These are phyloP conservation scores for Astropecten irregularis DNA, from an alignment of 53 echinoderm and acorn worm genomes.

Conservation along the genomic window DNA sequence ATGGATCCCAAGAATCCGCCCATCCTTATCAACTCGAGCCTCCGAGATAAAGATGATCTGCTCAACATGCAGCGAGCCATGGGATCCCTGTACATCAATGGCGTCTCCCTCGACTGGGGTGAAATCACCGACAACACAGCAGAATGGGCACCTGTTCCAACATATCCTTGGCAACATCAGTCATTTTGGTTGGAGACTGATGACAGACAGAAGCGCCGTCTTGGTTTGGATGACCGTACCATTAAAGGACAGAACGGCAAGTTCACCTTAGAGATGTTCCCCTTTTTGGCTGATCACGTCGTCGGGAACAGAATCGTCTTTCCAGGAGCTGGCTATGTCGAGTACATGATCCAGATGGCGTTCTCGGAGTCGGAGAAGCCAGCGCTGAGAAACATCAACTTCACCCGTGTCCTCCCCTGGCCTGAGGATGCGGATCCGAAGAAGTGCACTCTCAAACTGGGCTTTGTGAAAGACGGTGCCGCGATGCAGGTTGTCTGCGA, in stretches of 20 bases:
- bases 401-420: conserved; percentile 59
- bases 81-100: conserved; percentile 68
- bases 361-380: conserved; percentile 60
- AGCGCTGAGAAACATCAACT: conserved; percentile 61
- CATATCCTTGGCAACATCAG: conserved; percentile 94
- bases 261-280: conserved; percentile 77
- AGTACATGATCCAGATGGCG: conserved; percentile 75
- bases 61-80: conserved; percentile 66
- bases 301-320: conserved; percentile 75
- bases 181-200: conserved; percentile 83
- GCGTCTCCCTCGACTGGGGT: conserved; percentile 72
- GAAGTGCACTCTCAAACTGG: conserved; percentile 48
- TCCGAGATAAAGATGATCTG: conserved; percentile 81
- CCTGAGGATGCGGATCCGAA: conserved; percentile 59
- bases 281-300: conserved; percentile 76
- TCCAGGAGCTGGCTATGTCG: conserved; percentile 81
- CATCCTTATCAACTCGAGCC: conserved; percentile 73
- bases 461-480: conserved; percentile 61
- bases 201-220: conserved; percentile 69
- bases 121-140: conserved; percentile 74
- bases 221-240: conserved; percentile 90
- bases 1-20: conserved; percentile 68
- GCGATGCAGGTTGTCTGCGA: conserved; percentile 65
- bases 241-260: conserved; percentile 87
- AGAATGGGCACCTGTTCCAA: conserved; percentile 74